Evolutionary conservation across 2,113 vertebrate genomes (phyloP).

Genomic region (Coptodon bakossiorum): DNA sequence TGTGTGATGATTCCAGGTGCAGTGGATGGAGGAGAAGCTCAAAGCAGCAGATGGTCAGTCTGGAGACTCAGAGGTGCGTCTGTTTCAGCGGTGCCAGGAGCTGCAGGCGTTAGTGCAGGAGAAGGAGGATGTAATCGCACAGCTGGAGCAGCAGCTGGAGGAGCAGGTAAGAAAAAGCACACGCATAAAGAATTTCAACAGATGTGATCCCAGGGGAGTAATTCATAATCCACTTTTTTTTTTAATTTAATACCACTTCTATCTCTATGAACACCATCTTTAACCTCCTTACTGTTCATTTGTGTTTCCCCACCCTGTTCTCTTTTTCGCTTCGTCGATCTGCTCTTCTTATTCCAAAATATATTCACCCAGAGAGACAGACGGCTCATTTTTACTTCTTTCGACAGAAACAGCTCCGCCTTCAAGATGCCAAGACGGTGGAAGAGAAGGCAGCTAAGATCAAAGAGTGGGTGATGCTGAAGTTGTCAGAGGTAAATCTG

Average conservation of each 20-base stretch:
- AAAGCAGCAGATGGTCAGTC: conserved; percentile 84
- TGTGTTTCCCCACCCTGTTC: neutral
- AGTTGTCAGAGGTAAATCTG: conserved; percentile 86
- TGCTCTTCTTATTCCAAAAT: neutral
- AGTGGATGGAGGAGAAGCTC: conserved; percentile 96
- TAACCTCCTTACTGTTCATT: neutral
- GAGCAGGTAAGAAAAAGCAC: conserved; percentile 81
- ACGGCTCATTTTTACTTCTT: neutral
- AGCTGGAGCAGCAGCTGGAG: conserved; percentile 87
- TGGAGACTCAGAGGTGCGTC: conserved; percentile 80
- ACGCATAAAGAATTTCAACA: neutral
- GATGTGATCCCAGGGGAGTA: neutral
- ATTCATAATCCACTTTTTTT: neutral
- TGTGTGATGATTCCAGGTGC: conserved; percentile 72
- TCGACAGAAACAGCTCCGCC: conserved; percentile 84
- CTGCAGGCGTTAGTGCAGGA: conserved; percentile 82
- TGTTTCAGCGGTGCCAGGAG: conserved; percentile 89
- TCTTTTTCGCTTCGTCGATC: neutral
- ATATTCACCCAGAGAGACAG: neutral
- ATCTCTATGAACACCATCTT: neutral
- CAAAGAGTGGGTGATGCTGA: conserved; percentile 97
- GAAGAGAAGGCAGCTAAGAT: conserved; percentile 98
- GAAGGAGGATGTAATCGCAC: conserved; percentile 84
- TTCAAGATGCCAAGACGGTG: conserved; percentile 92
- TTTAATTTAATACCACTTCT: accelerated